These are phyloP conservation scores for Folsomia candida DNA, from an alignment of 2,888 invertebrate genomes.

Conservation along the genomic window DNA sequence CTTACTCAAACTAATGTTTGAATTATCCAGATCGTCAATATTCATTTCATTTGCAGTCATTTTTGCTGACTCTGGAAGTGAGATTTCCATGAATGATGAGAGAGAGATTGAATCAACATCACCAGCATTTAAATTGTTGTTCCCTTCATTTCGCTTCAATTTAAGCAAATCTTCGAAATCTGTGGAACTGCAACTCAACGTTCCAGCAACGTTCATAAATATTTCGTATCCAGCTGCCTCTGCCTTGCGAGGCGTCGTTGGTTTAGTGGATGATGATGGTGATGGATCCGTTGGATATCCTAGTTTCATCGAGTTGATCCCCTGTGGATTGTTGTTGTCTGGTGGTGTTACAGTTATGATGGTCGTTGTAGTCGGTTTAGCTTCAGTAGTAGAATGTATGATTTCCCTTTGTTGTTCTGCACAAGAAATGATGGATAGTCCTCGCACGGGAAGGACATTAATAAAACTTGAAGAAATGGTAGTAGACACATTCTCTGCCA, in stretches of 20 bases:
- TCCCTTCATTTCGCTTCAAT: background rate
- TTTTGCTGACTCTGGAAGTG: slow-evolving; percentile 47
- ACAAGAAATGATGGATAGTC: slow-evolving; percentile 6
- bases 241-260: background rate
- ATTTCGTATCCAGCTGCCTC: slow-evolving; percentile 4
- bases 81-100: slow-evolving; percentile 50
- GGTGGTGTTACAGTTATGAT: background rate
- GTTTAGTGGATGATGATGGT: slow-evolving; percentile 14
- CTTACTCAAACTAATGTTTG: too few species aligned
- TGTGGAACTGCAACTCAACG: slow-evolving; percentile 1
- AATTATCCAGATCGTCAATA: slow-evolving; percentile 39
- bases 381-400: slow-evolving; percentile 12
- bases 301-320: too few species aligned
- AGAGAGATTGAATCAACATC: slow-evolving; percentile 44
- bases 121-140: slow-evolving; percentile 9
- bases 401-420: too few species aligned
- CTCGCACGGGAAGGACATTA: slow-evolving; percentile 24
- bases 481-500: background rate
- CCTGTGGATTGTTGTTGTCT: background rate
- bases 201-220: background rate
- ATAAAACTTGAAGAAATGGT: slow-evolving; percentile 7
- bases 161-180: slow-evolving; percentile 30
- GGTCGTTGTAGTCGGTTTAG: background rate
- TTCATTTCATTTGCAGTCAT: slow-evolving; percentile 39
- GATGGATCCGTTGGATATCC: too few species aligned